Conservation (phyloP, 2,888 invertebrate species). For the Pedicia rivosa region DNA sequence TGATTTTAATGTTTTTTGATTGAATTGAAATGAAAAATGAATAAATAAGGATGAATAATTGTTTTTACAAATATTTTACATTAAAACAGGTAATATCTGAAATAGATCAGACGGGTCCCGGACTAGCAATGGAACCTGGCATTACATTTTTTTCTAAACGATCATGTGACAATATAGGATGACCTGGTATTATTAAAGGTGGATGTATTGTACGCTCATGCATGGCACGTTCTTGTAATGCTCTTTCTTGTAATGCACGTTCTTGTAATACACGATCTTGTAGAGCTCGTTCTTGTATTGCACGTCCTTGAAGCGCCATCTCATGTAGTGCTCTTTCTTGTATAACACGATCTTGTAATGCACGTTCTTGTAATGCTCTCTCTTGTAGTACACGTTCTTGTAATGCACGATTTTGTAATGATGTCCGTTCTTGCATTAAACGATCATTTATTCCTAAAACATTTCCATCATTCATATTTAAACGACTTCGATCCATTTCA, state of each 20-base stretch:
- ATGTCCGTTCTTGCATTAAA: neutral
- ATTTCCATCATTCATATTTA: neutral
- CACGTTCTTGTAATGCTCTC: constrained; percentile 9
- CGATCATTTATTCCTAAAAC: too few relatives aligned
- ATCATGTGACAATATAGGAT: constrained; percentile 10
- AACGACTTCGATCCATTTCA: too few relatives aligned
- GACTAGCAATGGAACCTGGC: constrained; percentile 13
- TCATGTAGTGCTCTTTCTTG: constrained; percentile 12
- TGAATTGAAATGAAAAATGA: too few relatives aligned
- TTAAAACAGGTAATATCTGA: too few relatives aligned
- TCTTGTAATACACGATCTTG: constrained; percentile 13
- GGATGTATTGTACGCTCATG: constrained; percentile 4
- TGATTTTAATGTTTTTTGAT: too few relatives aligned
- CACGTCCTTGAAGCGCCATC: constrained; percentile 11
- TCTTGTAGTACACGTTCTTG: constrained; percentile 14
- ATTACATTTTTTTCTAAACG: constrained; percentile 15
- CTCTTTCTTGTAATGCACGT: constrained; percentile 14
- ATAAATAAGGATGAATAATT: too few relatives aligned
- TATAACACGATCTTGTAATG: constrained; percentile 13
- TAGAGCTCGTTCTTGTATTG: constrained; percentile 13
- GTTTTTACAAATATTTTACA: too few relatives aligned
- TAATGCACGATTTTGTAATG: constrained; percentile 15
- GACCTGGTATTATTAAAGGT: constrained; percentile 8
- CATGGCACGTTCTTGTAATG: constrained; percentile 2
- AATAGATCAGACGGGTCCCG: constrained; percentile 14